Evolutionary conservation across 2,797 vertebrate genomes (phyloP).

Genomic region (Eulemur coronatus): DNA sequence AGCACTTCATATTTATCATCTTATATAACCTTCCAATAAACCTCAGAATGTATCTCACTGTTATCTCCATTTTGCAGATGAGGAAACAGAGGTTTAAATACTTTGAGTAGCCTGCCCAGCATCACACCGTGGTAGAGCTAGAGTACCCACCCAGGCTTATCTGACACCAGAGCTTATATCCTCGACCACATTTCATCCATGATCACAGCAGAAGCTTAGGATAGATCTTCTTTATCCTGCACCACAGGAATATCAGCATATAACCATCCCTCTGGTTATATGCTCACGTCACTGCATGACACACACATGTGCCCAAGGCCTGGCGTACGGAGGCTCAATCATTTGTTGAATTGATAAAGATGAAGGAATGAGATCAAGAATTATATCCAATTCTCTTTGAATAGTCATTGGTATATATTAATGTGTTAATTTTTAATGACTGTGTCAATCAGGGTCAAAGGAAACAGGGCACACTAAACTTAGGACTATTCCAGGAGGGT

Average conservation of each 20-base stretch:
- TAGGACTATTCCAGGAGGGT: not conserved
- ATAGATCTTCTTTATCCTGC: not conserved
- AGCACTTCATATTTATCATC: not conserved
- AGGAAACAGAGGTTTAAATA: not conserved
- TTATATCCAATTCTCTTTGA: not conserved
- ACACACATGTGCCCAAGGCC: not conserved
- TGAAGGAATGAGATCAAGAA: not conserved
- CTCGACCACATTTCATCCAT: not conserved
- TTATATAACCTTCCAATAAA: not conserved
- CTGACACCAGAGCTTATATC: not conserved
- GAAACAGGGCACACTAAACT: not conserved
- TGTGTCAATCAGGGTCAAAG: not conserved
- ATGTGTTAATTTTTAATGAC: not conserved
- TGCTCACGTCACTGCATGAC: not conserved
- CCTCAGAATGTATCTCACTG: not conserved
- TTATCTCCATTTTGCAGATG: not conserved
- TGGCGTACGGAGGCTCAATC: not conserved
- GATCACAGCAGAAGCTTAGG: not conserved
- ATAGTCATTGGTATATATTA: not conserved
- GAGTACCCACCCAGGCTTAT: not conserved
- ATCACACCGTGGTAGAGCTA: not conserved
- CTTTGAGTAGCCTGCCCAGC: not conserved
- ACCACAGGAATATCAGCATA: not conserved
- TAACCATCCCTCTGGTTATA: not conserved
- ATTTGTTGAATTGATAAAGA: not conserved